phyloP scores from a whole-genome alignment of 2,888 invertebrate genomes.

The Drosophila merina region DNA sequence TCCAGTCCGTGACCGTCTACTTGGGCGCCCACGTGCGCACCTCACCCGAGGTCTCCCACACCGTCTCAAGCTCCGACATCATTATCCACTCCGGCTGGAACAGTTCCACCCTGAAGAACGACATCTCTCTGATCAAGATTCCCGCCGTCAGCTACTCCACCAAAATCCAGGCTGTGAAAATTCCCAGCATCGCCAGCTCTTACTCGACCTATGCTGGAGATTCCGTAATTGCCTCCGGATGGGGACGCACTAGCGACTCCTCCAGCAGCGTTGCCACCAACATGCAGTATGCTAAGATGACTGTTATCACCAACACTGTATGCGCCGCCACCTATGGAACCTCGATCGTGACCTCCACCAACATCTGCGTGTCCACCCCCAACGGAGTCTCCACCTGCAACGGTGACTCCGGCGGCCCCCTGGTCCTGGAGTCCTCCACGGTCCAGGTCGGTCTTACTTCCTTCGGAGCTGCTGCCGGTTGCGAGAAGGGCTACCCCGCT shows the following conservation, averaged over 20 bases:
- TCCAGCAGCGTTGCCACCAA: conserved; percentile 68
- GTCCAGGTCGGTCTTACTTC: conserved; percentile 78
- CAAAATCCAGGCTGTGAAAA: conserved; percentile 33
- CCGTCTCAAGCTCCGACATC: conserved; percentile 44
- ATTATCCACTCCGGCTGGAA: conserved; percentile 81
- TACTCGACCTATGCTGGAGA: conserved; percentile 54
- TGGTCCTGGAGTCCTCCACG: conserved; percentile 45
- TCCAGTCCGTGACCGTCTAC: conserved; percentile 60
- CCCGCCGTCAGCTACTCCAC: conserved; percentile 21
- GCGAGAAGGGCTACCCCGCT: conserved; percentile 72
- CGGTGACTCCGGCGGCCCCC: conserved; percentile 82
- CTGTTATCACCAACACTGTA: conserved; percentile 69
- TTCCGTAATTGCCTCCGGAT: conserved; percentile 61
- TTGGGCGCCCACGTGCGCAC: conserved; percentile 75
- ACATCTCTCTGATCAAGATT: conserved; percentile 71
- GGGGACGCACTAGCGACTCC: conserved; percentile 63
- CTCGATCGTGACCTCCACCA: conserved; percentile 45
- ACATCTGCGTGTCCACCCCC: conserved; percentile 64
- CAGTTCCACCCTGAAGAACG: conserved; percentile 55
- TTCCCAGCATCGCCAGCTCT: conserved; percentile 43
- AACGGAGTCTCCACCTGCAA: conserved; percentile 72
- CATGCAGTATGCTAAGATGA: conserved; percentile 57
- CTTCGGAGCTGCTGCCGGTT: conserved; percentile 73
- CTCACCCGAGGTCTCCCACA: conserved; percentile 46
- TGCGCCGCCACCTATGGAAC: conserved; percentile 81